Evolutionary conservation across 2,888 invertebrate genomes (phyloP), one percentile per base, ranked within the genome.

Genomic region (Lycaena phlaeas): DNA sequence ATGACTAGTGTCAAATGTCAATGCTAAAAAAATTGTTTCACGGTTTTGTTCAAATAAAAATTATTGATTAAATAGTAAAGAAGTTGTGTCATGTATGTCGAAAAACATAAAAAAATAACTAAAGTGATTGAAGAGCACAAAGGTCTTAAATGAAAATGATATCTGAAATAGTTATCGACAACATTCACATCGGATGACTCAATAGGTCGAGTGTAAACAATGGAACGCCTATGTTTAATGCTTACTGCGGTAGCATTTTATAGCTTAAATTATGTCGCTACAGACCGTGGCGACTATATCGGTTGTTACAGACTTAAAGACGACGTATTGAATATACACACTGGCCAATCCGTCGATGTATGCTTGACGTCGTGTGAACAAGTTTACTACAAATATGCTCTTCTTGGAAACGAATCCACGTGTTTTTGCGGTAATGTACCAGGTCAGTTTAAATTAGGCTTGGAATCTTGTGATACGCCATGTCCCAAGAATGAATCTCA

Each of bases 401-500:
- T 84, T 14, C 66, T 84, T 38, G 74, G 75, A 22, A 78, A 78
- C 45, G 71, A 78, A 36, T 71, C 81, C 4, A 71, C 71, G 3
- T 86, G 86, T 50, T 79, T 71, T 46, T 86, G 86, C 41, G 75
- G 75, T 2, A 85, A 85, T 43, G 49, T 54, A 1, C 72, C 85
- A 1, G 82, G 79, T 1, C 63, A 63, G n/a, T 77, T 84, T 30
- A 62, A 71, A 38, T 59, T 86, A 41, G 79, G 82, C 3, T 52
- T 62, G 9, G 70, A 73, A 2, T 58, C 76, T 1, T 91, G 90
- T 54, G 75, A 75, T 47, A 85, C 74, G 7, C 78, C 84, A 0
- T 93, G 93, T 52, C 75, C 82, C 4, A 87, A 87, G 42, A 89
- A 90, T 58, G 81, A 85, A 22, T 77, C 78, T 0, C 87, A 88